Conservation (phyloP, 2,888 invertebrate species). For the Euphydryas editha region DNA sequence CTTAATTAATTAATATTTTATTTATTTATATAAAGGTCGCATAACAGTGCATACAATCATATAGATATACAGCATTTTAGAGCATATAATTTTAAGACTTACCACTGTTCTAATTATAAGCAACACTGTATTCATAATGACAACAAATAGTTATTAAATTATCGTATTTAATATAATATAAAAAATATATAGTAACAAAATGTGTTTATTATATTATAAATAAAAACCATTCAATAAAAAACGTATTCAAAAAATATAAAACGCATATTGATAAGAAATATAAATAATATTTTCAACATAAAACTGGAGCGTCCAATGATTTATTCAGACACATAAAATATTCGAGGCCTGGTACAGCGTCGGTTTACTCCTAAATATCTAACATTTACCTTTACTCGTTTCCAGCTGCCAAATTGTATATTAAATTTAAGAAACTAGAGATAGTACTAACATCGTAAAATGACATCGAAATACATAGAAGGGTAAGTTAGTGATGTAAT, state of each 20-base stretch:
- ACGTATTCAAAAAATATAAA: not conserved
- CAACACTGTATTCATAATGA: too few species aligned
- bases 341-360: conserved; percentile 4
- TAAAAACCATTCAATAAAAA: not conserved
- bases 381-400: conserved; percentile 8
- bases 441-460: conserved; percentile 1
- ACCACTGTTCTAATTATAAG: too few species aligned
- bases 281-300: conserved; percentile 4
- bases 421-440: not conserved
- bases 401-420: conserved; percentile 2
- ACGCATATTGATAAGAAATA: conserved; percentile 2
- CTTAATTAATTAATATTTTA: too few species aligned
- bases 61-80: too few species aligned
- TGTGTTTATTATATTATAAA: not conserved
- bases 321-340: conserved; percentile 10
- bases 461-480: not conserved
- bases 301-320: conserved; percentile 6
- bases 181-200: too few species aligned
- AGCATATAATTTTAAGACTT: too few species aligned
- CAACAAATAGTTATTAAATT: too few species aligned
- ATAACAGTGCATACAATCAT: too few species aligned
- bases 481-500: not conserved
- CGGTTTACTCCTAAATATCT: conserved; percentile 6
- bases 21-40: too few species aligned
- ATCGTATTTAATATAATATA: too few species aligned